Base-by-base conservation (phyloP, 2,888 invertebrate genomes). In the Acrocera orbiculus region DNA sequence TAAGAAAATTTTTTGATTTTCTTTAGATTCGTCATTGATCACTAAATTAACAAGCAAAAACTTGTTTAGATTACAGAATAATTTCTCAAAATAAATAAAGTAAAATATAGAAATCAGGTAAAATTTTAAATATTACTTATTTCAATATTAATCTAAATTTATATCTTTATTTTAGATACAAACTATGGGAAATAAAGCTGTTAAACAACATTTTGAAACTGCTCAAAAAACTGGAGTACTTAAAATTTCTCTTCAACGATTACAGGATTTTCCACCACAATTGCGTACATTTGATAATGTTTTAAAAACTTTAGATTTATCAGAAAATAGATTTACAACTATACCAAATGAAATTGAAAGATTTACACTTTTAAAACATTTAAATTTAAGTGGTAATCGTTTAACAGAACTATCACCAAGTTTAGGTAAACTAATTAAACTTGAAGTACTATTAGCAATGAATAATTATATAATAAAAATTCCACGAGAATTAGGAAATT, bases 181-280 rank as follows among this genome's bases (percentile, higher is more conserved):
- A 10, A 51, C 29, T 43, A 92, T 93, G 92, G 92, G 92, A 32
- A 93, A 92, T 61, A 75, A 86, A 37, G 76, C 76, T 40, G 60
- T 89, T 34, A 89, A 87, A 54, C 85, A 82, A 53, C 95, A 95
- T 56, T 73, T 87, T 51, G 89, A 92, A 54, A 93, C 83, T 34
- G 93, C 95, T 10, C 77, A 83, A 48, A 95, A 95, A 64, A 96
- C 95, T 14, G 93, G 95, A 11, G 80, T 90, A 22, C 67, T 95
- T 39, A 90, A 90, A 56, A 64, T 96, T 41, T 80, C 86, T 4
- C 73, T 80, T 46, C 70, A 73, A 37, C 82, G 81, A 48, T 62
- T 96, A 34, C 82, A 82, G 45, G 77, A 80, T 58, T 74, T 82
- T 54, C 81, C 83, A 19, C 69, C 69, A 16, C 74, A 73, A 41